Conservation (phyloP, 2,113 vertebrate genomes). For the Rhabdornis inornatus region DNA sequence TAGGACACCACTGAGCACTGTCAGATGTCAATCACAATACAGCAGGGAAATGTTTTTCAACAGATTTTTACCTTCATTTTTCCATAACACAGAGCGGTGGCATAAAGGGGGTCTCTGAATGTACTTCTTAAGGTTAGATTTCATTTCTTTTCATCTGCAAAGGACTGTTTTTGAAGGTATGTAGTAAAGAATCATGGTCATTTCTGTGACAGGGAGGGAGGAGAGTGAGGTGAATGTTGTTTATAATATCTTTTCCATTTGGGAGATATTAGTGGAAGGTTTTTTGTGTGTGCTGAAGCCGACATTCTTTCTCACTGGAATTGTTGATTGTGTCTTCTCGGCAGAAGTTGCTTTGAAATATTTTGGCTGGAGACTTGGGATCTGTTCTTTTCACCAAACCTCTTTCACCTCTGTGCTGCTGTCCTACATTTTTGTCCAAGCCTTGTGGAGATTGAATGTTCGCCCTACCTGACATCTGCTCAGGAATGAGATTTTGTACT, state of each 20-base stretch:
- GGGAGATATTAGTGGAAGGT: constrained; percentile 53
- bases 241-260: constrained; percentile 62
- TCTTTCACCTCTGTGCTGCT: constrained; percentile 53
- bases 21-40: constrained; percentile 81
- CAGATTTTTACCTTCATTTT: constrained; percentile 77
- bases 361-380: constrained; percentile 39
- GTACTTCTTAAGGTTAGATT: constrained; percentile 66
- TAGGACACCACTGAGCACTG: constrained; percentile 77
- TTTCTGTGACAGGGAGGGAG: constrained; percentile 56
- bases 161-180: constrained; percentile 56
- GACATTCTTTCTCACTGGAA: constrained; percentile 37
- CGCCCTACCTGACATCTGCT: constrained; percentile 54
- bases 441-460: constrained; percentile 47
- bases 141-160: constrained; percentile 53
- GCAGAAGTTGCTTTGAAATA: constrained; percentile 61
- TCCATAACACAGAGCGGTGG: constrained; percentile 66
- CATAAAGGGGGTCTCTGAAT: constrained; percentile 70
- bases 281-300: background rate
- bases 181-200: constrained; percentile 60
- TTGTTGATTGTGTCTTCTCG: background rate
- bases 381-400: constrained; percentile 51
- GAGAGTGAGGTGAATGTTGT: constrained; percentile 52
- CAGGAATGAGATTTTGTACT: constrained; percentile 58
- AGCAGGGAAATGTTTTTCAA: constrained; percentile 79
- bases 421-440: constrained; percentile 59